These are phyloP conservation scores for Cochlearius cochlearius DNA, from an alignment of 2,113 vertebrate genomes.

Conservation along the genomic window DNA sequence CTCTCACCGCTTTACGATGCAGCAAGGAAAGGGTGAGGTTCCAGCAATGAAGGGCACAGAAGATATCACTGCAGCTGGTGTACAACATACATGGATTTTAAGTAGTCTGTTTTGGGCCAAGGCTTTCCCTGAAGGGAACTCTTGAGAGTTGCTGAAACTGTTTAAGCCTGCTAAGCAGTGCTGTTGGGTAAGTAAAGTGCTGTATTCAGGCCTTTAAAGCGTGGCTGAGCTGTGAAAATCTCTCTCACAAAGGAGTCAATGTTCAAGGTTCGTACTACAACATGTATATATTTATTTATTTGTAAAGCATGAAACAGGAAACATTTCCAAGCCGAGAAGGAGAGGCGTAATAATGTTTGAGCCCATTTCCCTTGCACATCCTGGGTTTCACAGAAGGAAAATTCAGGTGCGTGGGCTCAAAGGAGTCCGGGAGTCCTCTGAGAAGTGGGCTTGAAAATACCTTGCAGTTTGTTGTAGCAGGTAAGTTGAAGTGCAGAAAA, in stretches of 20 bases:
- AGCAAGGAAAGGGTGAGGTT: background rate
- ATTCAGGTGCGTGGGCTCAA: background rate
- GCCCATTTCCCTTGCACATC: background rate
- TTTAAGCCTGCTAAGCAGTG: background rate
- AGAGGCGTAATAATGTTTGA: background rate
- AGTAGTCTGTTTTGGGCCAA: background rate
- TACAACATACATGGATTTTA: background rate
- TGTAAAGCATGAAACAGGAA: background rate
- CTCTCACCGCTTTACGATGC: background rate
- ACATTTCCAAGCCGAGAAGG: background rate
- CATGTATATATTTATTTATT: background rate
- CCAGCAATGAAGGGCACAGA: background rate
- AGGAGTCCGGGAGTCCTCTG: background rate
- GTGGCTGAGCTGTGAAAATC: background rate
- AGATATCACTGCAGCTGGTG: background rate
- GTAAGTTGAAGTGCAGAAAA: background rate
- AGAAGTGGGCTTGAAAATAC: background rate
- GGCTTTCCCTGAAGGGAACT: background rate
- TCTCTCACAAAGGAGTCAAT: background rate
- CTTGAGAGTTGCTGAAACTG: background rate
- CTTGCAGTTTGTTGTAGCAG: background rate
- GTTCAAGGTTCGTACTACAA: background rate
- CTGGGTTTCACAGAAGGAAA: background rate
- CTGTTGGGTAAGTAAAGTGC: background rate
- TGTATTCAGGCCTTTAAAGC: rapidly evolving